Percentiles rank a stretch among this genome's conserved stretches.
phyloP scores from a whole-genome alignment of 2,113 vertebrate genomes.

The Calcarius ornatus region DNA sequence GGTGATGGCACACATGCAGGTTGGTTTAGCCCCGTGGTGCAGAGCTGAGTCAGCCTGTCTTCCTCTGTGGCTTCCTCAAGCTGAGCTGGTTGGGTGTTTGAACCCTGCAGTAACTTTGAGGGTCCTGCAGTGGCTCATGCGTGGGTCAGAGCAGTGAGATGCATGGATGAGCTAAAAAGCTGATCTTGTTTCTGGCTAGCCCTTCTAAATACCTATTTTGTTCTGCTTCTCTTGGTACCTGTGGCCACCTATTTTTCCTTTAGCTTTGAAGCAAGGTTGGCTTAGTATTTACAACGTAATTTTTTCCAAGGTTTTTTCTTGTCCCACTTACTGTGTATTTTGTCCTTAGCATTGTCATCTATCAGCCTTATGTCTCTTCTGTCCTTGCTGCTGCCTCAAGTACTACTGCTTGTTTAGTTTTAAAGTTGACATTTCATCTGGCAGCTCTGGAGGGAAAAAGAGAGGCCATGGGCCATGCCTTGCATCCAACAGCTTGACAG shows the following conservation, averaged over 20 bases:
- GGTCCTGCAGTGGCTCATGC: not conserved
- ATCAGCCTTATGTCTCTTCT: not conserved
- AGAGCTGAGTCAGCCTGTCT: not conserved
- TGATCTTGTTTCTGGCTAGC: not conserved
- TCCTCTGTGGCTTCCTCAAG: not conserved
- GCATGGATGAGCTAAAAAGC: not conserved
- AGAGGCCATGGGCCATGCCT: not conserved
- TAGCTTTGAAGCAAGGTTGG: not conserved
- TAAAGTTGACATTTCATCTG: conserved; percentile 4
- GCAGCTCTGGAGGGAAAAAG: not conserved
- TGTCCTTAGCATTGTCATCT: not conserved
- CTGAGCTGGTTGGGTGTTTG: not conserved
- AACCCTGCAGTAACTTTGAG: fast-evolving
- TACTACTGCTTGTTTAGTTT: not conserved
- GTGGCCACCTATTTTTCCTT: not conserved
- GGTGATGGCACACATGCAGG: fast-evolving
- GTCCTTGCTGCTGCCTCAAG: not conserved
- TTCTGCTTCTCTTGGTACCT: not conserved
- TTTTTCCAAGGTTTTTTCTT: not conserved
- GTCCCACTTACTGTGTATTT: not conserved
- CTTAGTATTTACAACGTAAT: not conserved
- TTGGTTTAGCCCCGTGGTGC: not conserved
- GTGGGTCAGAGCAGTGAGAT: not conserved
- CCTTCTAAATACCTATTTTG: not conserved
- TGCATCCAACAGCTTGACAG: not conserved